Evolutionary conservation across 2,113 vertebrate species (phyloP).

Genomic region (Artemisiospiza belli): DNA sequence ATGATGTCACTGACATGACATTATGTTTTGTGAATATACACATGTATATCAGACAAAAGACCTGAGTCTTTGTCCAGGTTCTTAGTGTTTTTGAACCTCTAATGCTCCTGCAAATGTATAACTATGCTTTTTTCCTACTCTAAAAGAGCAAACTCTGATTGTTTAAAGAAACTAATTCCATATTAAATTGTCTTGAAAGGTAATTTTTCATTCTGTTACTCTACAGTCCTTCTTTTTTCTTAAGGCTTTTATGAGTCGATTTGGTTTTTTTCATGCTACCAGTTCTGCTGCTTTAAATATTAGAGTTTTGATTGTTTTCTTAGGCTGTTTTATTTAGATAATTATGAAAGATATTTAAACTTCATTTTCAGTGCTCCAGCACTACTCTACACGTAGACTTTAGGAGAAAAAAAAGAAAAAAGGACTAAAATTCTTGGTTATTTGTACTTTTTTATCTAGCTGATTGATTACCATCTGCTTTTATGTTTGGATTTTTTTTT

Average conservation of each 20-base stretch:
- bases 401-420: not conserved
- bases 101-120: not conserved
- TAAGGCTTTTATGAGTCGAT: not conserved
- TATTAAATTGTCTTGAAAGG: not conserved
- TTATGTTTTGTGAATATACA: not conserved
- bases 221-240: not conserved
- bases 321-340: not conserved
- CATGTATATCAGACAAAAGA: not conserved
- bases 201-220: not conserved
- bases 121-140: not conserved
- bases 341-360: not conserved
- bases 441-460: not conserved
- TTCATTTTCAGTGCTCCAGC: not conserved
- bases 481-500: not conserved
- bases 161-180: not conserved
- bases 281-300: not conserved
- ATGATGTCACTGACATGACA: not conserved
- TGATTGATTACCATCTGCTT: accelerated
- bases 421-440: not conserved
- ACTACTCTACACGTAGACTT: not conserved
- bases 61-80: not conserved
- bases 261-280: not conserved
- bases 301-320: not conserved
- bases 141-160: not conserved
- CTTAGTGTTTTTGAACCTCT: not conserved